Evolutionary conservation across 2,797 vertebrate genomes (phyloP).

Genomic region (Rhyacichthys aspro): DNA sequence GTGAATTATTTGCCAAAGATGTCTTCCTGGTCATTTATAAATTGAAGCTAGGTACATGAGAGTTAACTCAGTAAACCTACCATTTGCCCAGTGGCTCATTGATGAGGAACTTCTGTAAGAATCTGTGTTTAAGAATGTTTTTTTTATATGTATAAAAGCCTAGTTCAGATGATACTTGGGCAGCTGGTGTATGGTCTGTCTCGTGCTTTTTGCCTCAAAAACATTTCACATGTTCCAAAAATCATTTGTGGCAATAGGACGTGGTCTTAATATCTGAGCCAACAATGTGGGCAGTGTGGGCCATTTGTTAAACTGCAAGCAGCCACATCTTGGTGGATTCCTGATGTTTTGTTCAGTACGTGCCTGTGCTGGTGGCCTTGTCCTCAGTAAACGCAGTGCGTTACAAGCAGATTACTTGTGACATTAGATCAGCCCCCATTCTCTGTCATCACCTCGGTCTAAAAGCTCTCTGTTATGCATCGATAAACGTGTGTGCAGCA

Average conservation of each 20-base stretch:
- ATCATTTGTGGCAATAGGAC: not conserved
- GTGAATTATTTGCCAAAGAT: constrained; percentile 52
- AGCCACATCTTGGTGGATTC: constrained; percentile 5
- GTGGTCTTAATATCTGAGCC: not conserved
- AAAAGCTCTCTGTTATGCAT: constrained; percentile 3
- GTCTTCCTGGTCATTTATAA: constrained; percentile 49
- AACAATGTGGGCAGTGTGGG: not conserved
- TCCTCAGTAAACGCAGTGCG: constrained; percentile 54
- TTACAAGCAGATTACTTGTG: constrained; percentile 56
- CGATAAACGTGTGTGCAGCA: constrained; percentile 17
- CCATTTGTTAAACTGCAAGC: not conserved
- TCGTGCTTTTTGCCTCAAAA: too few species aligned
- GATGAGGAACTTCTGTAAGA: constrained; percentile 49
- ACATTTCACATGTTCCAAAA: too few species aligned
- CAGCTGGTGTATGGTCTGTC: too few species aligned
- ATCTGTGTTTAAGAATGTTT: constrained; percentile 23
- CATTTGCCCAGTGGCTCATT: constrained; percentile 39
- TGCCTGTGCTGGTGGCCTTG: constrained; percentile 48
- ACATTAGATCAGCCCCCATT: constrained; percentile 41
- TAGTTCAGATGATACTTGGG: too few species aligned
- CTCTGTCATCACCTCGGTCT: constrained; percentile 13
- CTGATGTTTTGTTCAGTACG: constrained; percentile 28
- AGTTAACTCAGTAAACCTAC: constrained; percentile 45
- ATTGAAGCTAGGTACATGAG: constrained; percentile 29
- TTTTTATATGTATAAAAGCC: too few species aligned